Evolutionary conservation across 2,113 vertebrate genomes (phyloP), one percentile per base, ranked within the genome.

Genomic region (Hippocampus barbouri): DNA sequence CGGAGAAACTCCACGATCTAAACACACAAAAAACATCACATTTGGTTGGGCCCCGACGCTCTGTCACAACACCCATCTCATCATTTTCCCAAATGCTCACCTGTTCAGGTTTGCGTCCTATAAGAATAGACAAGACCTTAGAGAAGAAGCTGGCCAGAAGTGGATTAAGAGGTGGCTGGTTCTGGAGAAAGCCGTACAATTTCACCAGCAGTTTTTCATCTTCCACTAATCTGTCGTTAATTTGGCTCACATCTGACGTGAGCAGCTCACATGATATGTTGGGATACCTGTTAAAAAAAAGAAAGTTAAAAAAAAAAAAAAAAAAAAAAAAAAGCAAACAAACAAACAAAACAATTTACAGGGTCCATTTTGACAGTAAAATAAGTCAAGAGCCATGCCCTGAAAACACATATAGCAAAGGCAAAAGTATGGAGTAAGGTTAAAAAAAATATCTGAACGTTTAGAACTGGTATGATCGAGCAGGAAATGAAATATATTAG

Each of bases 251-350:
- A 76, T 99, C 97, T 53, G 96, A 97, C 23, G 97, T 99, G 62
- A 98, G 96, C 82, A 99, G 92, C 87, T 99, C 97, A 91, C 97
- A 99, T 0, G 97, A 98, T 92, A 99, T 97, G 87, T 99, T 99
- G 79, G 97, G 96, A 70, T 99, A 99, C 84, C 97, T 98, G 68
- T 2, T 67, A 15, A 54, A 59, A 34, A 69, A 18, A 73, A 47
- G 20, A 70, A 10, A 43, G 34, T 38, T 25, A 1, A 25, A 38
- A 38, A 38, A 34, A 38, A 38, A 34, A 4, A 38, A 38, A 34
- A 4, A n/a, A n/a, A 1, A 25, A 38, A 38, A 38, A 34, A 38
- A 38, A 34, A 4, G 0, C 30, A 53, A 20, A 67, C 20, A 73
- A 51, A 5, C 14, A 49, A 7, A 7, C 1, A 51, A 51, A 18